These are phyloP conservation scores for Leistus spinibarbis DNA, from an alignment of 2,888 invertebrate genomes.

Conservation along the genomic window DNA sequence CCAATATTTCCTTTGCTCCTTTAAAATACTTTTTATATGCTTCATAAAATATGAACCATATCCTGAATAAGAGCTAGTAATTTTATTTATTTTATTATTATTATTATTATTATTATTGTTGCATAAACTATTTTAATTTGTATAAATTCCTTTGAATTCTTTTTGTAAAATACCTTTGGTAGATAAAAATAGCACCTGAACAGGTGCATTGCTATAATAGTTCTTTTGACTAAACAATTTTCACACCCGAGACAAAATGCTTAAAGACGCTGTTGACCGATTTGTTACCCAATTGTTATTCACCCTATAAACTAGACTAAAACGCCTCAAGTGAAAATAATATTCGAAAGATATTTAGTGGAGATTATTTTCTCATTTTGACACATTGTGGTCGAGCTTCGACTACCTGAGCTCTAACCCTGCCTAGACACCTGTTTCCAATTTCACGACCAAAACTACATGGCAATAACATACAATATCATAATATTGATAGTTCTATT, in stretches of 20 bases:
- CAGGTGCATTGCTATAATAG: too few species aligned
- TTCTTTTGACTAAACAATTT: neutral
- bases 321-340: constrained; percentile 36
- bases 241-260: constrained; percentile 2
- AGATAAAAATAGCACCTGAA: too few species aligned
- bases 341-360: constrained; percentile 34
- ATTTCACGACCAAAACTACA: neutral
- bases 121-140: too few species aligned
- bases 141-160: too few species aligned
- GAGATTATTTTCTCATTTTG: constrained; percentile 37
- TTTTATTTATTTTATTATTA: too few species aligned
- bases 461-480: neutral
- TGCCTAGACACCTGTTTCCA: neutral
- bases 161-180: too few species aligned
- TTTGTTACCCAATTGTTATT: constrained; percentile 8
- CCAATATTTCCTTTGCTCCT: too few species aligned
- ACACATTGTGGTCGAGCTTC: constrained; percentile 40
- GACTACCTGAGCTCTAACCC: constrained; percentile 25
- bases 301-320: constrained; percentile 15
- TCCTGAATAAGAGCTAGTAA: too few species aligned
- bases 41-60: too few species aligned
- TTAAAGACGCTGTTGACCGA: constrained; percentile 17
- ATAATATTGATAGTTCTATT: too few species aligned
- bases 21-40: too few species aligned
- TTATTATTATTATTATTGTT: too few species aligned